Evolutionary conservation across 2,113 vertebrate species (phyloP), one percentile per base, ranked within the genome.

Genomic region (Scatophagus argus): DNA sequence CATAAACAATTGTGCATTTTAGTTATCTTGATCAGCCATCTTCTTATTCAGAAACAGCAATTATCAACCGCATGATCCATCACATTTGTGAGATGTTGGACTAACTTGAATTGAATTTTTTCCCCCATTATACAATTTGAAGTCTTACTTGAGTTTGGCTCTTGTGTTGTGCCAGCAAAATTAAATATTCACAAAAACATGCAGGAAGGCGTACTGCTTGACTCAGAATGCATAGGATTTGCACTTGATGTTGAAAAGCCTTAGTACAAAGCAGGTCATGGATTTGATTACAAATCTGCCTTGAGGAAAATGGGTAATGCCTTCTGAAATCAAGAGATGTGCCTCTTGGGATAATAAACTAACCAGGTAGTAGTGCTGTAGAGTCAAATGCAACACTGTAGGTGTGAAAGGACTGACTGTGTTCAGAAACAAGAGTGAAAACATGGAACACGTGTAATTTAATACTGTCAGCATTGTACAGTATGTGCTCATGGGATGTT

Each of bases 221-320:
- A 80, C 71, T 81, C 81, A 75, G 69, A 89, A 77, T 76, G 83
- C 84, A 71, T 80, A 79, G 63, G 85, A 88, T 93, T 94, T 94
- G 93, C 93, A 94, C 93, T 92, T 73, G 65, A 88, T 86, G 67
- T 91, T 90, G 74, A 80, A 82, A 91, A 85, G 92, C 92, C 91
- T 93, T 88, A 87, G 83, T 85, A 85, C 60, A 78, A 52, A 66
- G 81, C 83, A 88, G 79, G 74, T 88, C 66, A 70, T 72, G 65
- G 75, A 38, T 90, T 81, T 82, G 79, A 78, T 81, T 61, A 87
- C 68, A 84, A 85, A 87, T 88, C 84, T 90, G 88, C 82, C 85
- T 81, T 88, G 41, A 66, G 66, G 65, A 39, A 67, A 78, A 70
- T 9, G 43, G 73, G 77, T 60, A 46, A 93, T 85, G 89, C 92